phyloP scores from a whole-genome alignment of 2,113 vertebrate genomes.

The Charina bottae region DNA sequence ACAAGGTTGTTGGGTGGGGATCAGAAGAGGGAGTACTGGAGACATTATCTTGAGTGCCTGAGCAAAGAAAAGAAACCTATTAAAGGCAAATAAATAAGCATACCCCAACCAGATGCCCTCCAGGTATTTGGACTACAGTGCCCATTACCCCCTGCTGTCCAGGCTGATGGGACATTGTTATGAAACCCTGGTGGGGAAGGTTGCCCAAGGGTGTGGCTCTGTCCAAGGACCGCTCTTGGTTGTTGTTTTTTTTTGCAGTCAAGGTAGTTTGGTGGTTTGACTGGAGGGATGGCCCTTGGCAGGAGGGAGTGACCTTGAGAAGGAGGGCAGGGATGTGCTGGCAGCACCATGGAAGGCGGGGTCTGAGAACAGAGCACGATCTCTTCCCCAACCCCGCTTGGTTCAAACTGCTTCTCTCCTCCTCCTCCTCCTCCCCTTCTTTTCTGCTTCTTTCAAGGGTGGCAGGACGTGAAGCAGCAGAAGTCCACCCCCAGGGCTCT shows the following conservation, averaged over 20 bases:
- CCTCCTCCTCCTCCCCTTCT: conserved; percentile 1
- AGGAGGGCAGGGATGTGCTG: neutral
- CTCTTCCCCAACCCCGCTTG: neutral
- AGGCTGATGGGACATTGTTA: neutral
- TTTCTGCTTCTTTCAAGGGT: conserved; percentile 13
- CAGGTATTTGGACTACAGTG: neutral
- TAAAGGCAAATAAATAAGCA: neutral
- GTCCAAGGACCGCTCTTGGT: neutral
- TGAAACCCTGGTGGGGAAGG: neutral
- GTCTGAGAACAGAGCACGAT: neutral
- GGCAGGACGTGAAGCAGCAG: neutral
- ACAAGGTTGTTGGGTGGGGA: neutral
- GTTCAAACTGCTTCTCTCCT: neutral
- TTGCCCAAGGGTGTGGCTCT: neutral
- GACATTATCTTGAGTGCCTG: neutral
- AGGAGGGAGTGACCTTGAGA: too few species aligned
- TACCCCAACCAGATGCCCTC: neutral
- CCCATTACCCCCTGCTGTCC: neutral
- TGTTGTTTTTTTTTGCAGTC: neutral
- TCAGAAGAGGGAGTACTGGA: neutral
- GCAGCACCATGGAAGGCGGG: neutral
- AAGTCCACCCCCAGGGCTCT: neutral
- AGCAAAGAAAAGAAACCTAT: neutral
- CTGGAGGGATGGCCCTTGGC: neutral
- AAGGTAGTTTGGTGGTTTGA: neutral